phyloP scores from a whole-genome alignment of 1,140 invertebrate genomes.

The Zaprionus davidi region DNA sequence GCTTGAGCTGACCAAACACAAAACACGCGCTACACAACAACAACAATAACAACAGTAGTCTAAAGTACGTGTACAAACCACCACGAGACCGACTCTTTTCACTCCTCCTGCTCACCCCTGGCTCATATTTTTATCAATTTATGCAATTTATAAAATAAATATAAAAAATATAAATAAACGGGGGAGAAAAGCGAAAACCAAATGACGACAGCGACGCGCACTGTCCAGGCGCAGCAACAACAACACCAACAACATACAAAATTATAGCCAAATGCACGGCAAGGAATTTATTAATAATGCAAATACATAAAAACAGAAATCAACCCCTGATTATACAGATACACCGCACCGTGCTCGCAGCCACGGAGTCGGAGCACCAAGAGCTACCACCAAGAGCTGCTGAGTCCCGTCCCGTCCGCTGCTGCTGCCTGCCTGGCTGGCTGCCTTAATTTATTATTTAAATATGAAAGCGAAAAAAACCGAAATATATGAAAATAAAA shows the following conservation, averaged over 20 bases:
- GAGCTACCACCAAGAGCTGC: conserved; percentile 54
- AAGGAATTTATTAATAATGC: conserved; percentile 82
- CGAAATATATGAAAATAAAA: conserved; percentile 73
- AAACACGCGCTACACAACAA: conserved; percentile 45
- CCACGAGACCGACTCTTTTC: not conserved
- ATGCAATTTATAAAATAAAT: conserved; percentile 83
- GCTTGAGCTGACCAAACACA: conserved; percentile 74
- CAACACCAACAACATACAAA: conserved; percentile 33
- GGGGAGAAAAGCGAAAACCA: conserved; percentile 22
- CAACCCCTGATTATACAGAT: conserved; percentile 83
- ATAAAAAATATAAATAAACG: conserved; percentile 65
- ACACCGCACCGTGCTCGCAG: conserved; percentile 37
- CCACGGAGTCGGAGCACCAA: conserved; percentile 9
- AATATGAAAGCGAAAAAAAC: conserved; percentile 70
- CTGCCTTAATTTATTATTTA: conserved; percentile 79
- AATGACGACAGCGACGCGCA: conserved; percentile 8
- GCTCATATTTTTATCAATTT: conserved; percentile 76
- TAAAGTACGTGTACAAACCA: conserved; percentile 28
- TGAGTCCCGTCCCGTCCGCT: conserved; percentile 22
- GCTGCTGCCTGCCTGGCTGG: conserved; percentile 22
- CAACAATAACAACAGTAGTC: not conserved
- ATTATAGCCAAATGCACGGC: conserved; percentile 73
- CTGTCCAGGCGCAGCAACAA: conserved; percentile 25
- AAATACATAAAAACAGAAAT: conserved; percentile 83
- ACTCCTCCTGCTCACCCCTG: not conserved